phyloP scores from a whole-genome alignment of 2,888 invertebrate genomes.

The Pammene aurita region DNA sequence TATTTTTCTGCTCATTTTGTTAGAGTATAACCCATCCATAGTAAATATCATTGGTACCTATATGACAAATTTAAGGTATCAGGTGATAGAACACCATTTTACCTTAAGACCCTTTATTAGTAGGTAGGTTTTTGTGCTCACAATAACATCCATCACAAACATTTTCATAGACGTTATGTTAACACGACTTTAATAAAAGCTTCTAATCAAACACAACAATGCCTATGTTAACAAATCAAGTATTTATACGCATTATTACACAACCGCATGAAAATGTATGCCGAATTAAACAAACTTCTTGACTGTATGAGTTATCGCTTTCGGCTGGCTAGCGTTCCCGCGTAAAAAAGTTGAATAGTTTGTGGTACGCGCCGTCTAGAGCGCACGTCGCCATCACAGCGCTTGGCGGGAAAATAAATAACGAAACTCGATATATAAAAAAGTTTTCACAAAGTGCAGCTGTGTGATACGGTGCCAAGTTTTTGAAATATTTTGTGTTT shows the following conservation, averaged over 20 bases:
- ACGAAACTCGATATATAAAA: conserved; percentile 15
- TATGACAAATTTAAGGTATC: no score
- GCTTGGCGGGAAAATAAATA: conserved; percentile 48
- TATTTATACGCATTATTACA: conserved; percentile 49
- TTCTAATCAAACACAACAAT: conserved; percentile 43
- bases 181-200: conserved; percentile 29
- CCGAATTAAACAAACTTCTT: conserved; percentile 6
- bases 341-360: conserved; percentile 53
- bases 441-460: conserved; percentile 26
- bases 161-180: conserved; percentile 15
- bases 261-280: conserved; percentile 27
- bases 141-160: neutral
- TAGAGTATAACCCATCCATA: no score
- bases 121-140: neutral
- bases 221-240: conserved; percentile 53
- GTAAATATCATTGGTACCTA: no score
- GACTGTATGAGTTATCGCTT: conserved; percentile 21
- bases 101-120: no score
- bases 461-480: conserved; percentile 26
- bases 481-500: neutral
- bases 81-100: no score
- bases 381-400: conserved; percentile 50
- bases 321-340: conserved; percentile 34
- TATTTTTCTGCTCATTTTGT: no score
- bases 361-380: conserved; percentile 54